A percentile compares a stretch with the other conserved stretches of the same genome.
phyloP scores from a whole-genome alignment of 2,113 vertebrate genomes.

The Albula glossodonta region DNA sequence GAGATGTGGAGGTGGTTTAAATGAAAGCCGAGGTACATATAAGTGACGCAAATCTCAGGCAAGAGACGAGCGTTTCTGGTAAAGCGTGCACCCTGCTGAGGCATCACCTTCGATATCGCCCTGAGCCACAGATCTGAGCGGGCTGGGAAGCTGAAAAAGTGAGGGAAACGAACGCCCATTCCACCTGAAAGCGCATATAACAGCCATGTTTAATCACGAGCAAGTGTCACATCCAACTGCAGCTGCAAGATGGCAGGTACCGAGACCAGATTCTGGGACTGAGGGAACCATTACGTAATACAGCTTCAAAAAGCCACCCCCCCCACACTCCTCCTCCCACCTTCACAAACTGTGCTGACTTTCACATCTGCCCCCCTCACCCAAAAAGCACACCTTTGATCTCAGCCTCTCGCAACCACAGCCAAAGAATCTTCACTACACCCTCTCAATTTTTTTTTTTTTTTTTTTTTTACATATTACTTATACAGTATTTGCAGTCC shows the following conservation, averaged over 20 bases:
- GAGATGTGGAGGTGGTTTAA: too few species aligned
- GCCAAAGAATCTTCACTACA: neutral
- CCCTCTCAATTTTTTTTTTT: too few species aligned
- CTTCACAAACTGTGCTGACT: neutral
- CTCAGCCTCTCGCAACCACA: neutral
- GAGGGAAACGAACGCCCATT: neutral
- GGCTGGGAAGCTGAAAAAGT: too few species aligned
- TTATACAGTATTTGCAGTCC: neutral
- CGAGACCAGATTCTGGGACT: neutral
- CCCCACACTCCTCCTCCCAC: too few species aligned
- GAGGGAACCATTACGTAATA: neutral
- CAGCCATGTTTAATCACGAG: neutral
- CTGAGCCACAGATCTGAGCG: too few species aligned
- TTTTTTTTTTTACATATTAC: neutral
- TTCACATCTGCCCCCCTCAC: neutral
- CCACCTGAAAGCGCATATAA: neutral
- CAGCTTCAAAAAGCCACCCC: neutral
- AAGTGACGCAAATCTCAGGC: neutral
- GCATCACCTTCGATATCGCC: neutral
- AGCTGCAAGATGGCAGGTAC: neutral
- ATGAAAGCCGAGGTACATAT: neutral
- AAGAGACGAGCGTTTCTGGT: neutral
- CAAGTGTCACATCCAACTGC: neutral
- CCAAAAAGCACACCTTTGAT: neutral
- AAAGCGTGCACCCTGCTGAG: neutral